These are phyloP conservation scores for Phenganax marumi DNA, from an alignment of 92 coral and sea anemone genomes.

Conservation along the genomic window DNA sequence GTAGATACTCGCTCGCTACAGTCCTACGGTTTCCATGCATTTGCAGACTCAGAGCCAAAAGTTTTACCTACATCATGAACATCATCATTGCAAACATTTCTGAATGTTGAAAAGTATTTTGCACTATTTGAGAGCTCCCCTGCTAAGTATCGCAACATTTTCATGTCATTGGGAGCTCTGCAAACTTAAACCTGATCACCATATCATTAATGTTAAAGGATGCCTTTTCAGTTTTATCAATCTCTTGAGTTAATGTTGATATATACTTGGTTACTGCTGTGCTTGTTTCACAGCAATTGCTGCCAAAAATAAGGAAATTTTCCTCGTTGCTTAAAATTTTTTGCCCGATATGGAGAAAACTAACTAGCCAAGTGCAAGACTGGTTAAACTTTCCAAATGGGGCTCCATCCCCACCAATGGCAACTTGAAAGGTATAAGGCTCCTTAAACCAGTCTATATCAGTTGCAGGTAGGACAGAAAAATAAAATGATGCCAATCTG, in stretches of 20 bases:
- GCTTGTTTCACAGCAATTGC: conserved; percentile 49
- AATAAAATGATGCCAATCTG: conserved; percentile 47
- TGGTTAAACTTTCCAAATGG: conserved; percentile 56
- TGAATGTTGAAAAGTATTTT: conserved; percentile 42
- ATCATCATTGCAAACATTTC: conserved; percentile 39
- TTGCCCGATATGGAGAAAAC: conserved; percentile 47
- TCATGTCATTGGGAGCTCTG: conserved; percentile 45
- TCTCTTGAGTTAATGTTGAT: conserved; percentile 23
- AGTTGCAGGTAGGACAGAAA: conserved; percentile 11
- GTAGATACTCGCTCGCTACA: conserved; percentile 14
- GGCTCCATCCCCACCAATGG: conserved; percentile 59
- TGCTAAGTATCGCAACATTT: conserved; percentile 33
- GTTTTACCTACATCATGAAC: conserved; percentile 19
- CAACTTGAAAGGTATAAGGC: conserved; percentile 39
- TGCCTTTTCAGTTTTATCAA: conserved; percentile 32
- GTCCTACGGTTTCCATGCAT: conserved; percentile 39
- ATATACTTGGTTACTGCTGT: conserved; percentile 42
- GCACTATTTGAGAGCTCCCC: conserved; percentile 44
- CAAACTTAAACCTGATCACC: conserved; percentile 41
- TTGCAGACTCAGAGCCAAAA: conserved; percentile 22
- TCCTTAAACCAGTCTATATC: conserved; percentile 35
- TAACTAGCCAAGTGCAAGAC: conserved; percentile 52
- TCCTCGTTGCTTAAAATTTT: conserved; percentile 52
- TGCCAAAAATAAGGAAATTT: too few relatives aligned
- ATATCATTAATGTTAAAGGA: conserved; percentile 18